phyloP scores from a whole-genome alignment of 2,888 invertebrate genomes.

The Sphaerophoria rueppellii region DNA sequence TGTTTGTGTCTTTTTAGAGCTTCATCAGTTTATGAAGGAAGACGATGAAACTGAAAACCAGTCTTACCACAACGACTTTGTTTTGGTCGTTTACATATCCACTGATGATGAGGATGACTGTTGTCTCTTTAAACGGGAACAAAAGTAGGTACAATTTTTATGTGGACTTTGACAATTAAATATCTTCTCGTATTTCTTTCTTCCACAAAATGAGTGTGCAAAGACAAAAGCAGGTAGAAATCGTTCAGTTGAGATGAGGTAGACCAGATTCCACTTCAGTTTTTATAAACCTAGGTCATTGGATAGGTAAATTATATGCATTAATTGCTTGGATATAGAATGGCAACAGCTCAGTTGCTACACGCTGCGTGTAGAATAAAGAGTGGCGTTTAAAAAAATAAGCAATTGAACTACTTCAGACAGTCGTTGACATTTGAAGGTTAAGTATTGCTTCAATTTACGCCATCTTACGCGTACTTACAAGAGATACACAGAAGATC shows the following conservation, averaged over 20 bases:
- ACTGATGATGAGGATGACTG: background rate
- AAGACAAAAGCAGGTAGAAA: slow-evolving; percentile 14
- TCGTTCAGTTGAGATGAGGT: background rate
- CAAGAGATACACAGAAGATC: slow-evolving; percentile 16
- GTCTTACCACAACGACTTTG: slow-evolving; percentile 52
- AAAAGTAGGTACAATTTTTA: slow-evolving; percentile 8
- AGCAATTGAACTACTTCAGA: slow-evolving; percentile 61
- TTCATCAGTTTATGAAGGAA: background rate
- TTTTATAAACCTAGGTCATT: slow-evolving; percentile 50
- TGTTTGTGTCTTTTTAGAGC: slow-evolving; percentile 5
- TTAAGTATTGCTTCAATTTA: slow-evolving; percentile 54
- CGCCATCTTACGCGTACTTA: slow-evolving; percentile 22
- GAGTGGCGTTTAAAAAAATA: background rate
- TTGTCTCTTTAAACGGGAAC: background rate
- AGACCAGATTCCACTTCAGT: slow-evolving; percentile 8
- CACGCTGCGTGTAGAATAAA: background rate
- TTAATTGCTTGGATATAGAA: background rate
- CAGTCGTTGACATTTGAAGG: slow-evolving; percentile 72
- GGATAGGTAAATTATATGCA: slow-evolving; percentile 57
- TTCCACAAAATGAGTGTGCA: background rate
- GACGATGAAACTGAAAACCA: slow-evolving; percentile 29
- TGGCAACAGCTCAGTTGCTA: background rate
- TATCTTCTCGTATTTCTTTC: slow-evolving; percentile 6
- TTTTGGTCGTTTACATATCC: slow-evolving; percentile 1
- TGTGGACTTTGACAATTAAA: slow-evolving; percentile 51